A percentile compares a stretch with the other conserved stretches of the same genome.
These are phyloP conservation scores for Vulpes ferrilata DNA, from an alignment of 2,113 vertebrate genomes.

Conservation along the genomic window DNA sequence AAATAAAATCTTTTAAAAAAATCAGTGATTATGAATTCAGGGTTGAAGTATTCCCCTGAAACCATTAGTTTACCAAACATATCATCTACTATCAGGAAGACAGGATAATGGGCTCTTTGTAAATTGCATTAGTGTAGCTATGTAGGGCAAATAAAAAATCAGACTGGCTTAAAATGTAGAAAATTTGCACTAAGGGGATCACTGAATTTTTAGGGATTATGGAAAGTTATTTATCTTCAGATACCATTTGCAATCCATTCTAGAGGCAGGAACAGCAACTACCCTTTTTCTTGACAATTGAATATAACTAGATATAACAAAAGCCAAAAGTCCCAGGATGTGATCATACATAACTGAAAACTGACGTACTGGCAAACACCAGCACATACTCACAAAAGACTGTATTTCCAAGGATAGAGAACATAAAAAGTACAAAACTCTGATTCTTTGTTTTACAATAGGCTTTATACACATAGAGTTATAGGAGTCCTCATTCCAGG, in stretches of 20 bases:
- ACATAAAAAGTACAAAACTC: not conserved
- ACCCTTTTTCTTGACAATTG: not conserved
- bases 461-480: not conserved
- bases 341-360: not conserved
- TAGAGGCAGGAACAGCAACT: not conserved
- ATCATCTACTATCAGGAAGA: not conserved
- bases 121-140: not conserved
- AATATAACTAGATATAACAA: not conserved
- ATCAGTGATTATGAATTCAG: not conserved
- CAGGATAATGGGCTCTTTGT: not conserved
- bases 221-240: not conserved
- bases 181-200: not conserved
- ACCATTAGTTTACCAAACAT: not conserved
- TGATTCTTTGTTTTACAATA: not conserved
- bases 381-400: not conserved
- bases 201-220: slow-evolving; percentile 7
- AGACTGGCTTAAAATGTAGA: not conserved
- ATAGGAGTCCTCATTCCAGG: not conserved
- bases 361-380: not conserved
- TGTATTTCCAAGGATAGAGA: not conserved
- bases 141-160: not conserved
- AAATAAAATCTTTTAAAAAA: not conserved
- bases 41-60: not conserved
- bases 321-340: not conserved
- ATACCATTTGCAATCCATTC: not conserved